A percentile compares a stretch with the other conserved stretches of the same genome.
phyloP scores from a whole-genome alignment of 2,113 vertebrate species.

The Anhinga rufa region DNA sequence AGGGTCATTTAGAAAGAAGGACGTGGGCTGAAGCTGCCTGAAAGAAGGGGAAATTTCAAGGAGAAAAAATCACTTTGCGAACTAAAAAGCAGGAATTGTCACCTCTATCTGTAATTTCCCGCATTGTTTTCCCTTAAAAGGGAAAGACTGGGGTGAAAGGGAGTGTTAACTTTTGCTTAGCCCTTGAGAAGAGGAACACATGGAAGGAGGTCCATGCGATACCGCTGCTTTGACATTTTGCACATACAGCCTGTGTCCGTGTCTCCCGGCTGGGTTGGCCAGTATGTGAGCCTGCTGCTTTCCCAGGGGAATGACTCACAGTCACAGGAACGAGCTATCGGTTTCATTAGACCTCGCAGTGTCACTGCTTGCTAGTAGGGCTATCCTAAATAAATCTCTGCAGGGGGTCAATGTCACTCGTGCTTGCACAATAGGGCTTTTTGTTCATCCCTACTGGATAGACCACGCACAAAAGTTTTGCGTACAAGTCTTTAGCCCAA shows the following conservation, averaged over 20 bases:
- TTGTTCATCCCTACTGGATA: background rate
- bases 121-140: background rate
- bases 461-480: background rate
- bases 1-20: background rate
- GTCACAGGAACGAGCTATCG: background rate
- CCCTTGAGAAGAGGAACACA: background rate
- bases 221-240: background rate
- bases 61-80: background rate
- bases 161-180: background rate
- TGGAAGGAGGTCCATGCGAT: background rate
- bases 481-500: background rate
- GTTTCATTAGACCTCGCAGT: background rate
- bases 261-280: background rate
- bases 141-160: background rate
- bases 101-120: background rate
- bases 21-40: background rate
- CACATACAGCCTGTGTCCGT: background rate
- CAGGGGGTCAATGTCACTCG: background rate
- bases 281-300: background rate
- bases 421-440: background rate
- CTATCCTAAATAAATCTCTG: background rate
- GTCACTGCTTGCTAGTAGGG: background rate
- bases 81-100: background rate
- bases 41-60: background rate
- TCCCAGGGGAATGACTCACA: background rate